Conservation (phyloP, 2,888 invertebrate genomes). For the Hetaerina titia region DNA sequence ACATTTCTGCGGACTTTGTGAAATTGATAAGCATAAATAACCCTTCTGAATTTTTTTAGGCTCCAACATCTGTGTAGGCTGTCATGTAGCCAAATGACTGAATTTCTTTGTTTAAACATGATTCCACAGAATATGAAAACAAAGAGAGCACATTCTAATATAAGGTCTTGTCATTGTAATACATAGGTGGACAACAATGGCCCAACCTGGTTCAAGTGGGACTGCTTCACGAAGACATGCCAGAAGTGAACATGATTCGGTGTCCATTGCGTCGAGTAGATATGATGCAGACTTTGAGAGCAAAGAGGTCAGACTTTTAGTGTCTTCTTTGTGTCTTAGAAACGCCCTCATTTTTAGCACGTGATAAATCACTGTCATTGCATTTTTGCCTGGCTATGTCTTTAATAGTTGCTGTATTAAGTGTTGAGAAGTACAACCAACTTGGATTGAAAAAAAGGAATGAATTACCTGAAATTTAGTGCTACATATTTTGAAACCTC, state of each 20-base stretch:
- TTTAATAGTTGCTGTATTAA: no score
- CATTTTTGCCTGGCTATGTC: no score
- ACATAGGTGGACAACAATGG: constrained; percentile 38
- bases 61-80: background rate
- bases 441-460: no score
- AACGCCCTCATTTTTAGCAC: no score
- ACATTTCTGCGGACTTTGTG: background rate
- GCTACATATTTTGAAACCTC: no score
- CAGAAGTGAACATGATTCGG: constrained; percentile 80
- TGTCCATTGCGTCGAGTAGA: constrained; percentile 80
- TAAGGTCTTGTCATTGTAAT: background rate
- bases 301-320: constrained; percentile 81
- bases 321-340: background rate
- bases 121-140: background rate
- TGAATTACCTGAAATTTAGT: no score
- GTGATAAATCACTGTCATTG: no score
- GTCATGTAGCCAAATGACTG: background rate
- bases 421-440: no score
- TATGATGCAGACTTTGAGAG: constrained; percentile 89
- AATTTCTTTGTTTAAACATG: background rate
- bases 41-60: background rate
- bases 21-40: background rate
- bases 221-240: constrained; percentile 59
- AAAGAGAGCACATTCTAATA: no score
- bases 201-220: constrained; percentile 60